phyloP scores from a whole-genome alignment of 2,113 vertebrate species.

The Smithornis capensis region DNA sequence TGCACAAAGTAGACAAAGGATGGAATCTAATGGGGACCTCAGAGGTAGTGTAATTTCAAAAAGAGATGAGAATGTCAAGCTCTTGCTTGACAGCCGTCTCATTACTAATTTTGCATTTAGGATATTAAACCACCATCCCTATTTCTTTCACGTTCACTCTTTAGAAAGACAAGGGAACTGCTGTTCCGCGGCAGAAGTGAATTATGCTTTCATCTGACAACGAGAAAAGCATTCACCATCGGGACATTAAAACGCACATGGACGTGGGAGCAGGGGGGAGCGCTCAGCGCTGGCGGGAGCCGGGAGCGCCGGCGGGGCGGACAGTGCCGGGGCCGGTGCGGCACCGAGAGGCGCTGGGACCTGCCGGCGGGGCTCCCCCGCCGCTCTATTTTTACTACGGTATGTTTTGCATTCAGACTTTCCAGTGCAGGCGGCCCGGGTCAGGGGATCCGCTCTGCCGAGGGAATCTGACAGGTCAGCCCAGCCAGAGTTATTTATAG shows the following conservation, averaged over 20 bases:
- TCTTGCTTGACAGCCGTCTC: neutral
- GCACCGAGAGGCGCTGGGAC: neutral
- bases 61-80: no score
- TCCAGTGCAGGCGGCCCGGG: conserved; percentile 60
- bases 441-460: conserved; percentile 41
- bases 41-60: no score
- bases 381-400: conserved; percentile 72
- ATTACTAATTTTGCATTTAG: neutral
- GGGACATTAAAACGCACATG: accelerated
- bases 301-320: no score
- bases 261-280: accelerated
- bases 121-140: neutral
- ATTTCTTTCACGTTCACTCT: neutral
- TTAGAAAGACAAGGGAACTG: neutral
- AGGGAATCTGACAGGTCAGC: conserved; percentile 70
- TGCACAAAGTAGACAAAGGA: neutral
- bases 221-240: neutral
- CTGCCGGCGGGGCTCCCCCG: neutral
- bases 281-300: neutral
- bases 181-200: neutral
- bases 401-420: conserved; percentile 73
- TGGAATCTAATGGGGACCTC: neutral
- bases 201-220: neutral
- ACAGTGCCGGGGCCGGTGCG: neutral
- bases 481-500: conserved; percentile 73